Conservation (phyloP, 1,140 invertebrate genomes). For the Trissolcus basalis region DNA sequence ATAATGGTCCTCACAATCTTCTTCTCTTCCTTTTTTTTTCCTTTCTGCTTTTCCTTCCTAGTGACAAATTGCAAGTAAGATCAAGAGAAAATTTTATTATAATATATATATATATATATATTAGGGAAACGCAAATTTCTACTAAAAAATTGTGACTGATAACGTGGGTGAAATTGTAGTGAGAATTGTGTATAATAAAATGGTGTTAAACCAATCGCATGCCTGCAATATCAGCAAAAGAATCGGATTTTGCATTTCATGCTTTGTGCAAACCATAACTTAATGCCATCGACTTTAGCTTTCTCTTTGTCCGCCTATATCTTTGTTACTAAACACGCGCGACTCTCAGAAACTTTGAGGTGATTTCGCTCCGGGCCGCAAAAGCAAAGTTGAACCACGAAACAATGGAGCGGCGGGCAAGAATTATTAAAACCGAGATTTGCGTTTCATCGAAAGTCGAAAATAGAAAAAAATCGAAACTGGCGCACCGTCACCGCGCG, state of each 20-base stretch:
- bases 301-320: conserved; percentile 29
- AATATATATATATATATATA: too few relatives aligned
- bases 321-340: conserved; percentile 4
- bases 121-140: too few relatives aligned
- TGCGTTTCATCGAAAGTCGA: conserved; percentile 55
- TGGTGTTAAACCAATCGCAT: too few relatives aligned
- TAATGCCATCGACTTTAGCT: conserved; percentile 24
- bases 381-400: conserved; percentile 50
- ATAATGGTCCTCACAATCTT: background rate
- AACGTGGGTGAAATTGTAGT: too few relatives aligned
- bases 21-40: too few relatives aligned
- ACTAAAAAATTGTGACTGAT: too few relatives aligned
- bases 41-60: too few relatives aligned
- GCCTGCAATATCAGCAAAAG: conserved; percentile 18
- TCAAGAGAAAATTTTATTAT: too few relatives aligned
- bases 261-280: conserved; percentile 56
- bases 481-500: too few relatives aligned
- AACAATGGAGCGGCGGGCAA: conserved; percentile 54
- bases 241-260: conserved; percentile 38
- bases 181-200: too few relatives aligned
- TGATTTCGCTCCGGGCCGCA: conserved; percentile 43
- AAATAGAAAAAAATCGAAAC: background rate
- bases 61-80: too few relatives aligned
- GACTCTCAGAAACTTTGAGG: conserved; percentile 39
- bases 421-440: conserved; percentile 61